These are phyloP conservation scores for Brachyptera risi DNA, from an alignment of 2,888 invertebrate species.

Conservation along the genomic window DNA sequence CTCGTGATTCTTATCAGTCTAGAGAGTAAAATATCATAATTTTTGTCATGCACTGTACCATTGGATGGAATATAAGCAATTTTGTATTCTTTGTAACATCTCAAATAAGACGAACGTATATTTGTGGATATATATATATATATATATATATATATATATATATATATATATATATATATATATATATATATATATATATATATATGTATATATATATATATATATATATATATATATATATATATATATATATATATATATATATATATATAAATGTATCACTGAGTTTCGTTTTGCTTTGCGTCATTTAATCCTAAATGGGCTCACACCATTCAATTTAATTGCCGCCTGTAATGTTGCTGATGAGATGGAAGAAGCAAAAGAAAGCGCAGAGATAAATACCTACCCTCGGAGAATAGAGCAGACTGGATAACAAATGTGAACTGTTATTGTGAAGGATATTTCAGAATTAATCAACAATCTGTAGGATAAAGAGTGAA, in stretches of 20 bases:
- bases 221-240: too few relatives aligned
- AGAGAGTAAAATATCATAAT: not conserved
- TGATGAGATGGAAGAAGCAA: conserved; percentile 1
- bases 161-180: too few relatives aligned
- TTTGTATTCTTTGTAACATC: conserved; percentile 7
- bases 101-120: not conserved
- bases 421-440: not conserved
- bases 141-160: too few relatives aligned
- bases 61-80: conserved; percentile 9
- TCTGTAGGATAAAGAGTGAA: conserved; percentile 21
- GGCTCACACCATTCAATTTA: conserved; percentile 27
- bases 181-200: too few relatives aligned
- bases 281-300: not conserved
- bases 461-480: not conserved
- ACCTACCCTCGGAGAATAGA: conserved; percentile 3
- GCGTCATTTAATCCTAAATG: conserved; percentile 30
- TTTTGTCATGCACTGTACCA: conserved; percentile 9
- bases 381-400: conserved; percentile 10
- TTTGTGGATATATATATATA: too few relatives aligned
- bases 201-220: too few relatives aligned
- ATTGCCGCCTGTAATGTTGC: conserved; percentile 27
- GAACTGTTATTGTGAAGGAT: not conserved
- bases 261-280: too few relatives aligned
- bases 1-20: not conserved
- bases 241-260: too few relatives aligned